phyloP scores from a whole-genome alignment of 2,113 vertebrate genomes.

The Rhinolophus ferrumequinum region DNA sequence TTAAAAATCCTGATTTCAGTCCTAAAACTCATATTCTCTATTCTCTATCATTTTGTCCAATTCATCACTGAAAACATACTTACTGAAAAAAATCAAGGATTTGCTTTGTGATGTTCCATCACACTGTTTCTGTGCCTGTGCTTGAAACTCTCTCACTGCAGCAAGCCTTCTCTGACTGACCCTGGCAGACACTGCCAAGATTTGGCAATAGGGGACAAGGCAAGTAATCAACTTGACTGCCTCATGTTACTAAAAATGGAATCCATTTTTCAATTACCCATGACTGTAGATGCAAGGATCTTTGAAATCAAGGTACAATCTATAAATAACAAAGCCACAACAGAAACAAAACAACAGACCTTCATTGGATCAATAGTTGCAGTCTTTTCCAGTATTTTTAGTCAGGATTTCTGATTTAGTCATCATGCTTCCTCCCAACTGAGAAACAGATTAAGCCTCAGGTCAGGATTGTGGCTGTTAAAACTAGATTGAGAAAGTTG shows the following conservation, averaged over 20 bases:
- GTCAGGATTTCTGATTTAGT: not conserved
- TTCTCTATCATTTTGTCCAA: not conserved
- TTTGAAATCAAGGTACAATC: slow-evolving; percentile 53
- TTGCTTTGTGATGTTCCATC: not conserved
- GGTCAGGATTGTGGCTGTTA: not conserved
- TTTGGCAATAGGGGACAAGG: not conserved
- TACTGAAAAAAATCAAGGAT: not conserved
- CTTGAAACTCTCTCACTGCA: not conserved
- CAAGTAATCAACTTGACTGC: slow-evolving; percentile 35
- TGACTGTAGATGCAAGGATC: slow-evolving; percentile 34
- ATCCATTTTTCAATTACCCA: slow-evolving; percentile 64
- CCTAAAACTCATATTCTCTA: not conserved
- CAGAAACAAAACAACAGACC: not conserved
- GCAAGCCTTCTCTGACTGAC: slow-evolving; percentile 30
- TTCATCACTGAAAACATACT: not conserved
- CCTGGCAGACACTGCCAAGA: not conserved
- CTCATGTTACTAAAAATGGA: slow-evolving; percentile 51
- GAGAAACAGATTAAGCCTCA: not conserved
- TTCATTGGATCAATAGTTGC: not conserved
- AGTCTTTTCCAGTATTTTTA: not conserved
- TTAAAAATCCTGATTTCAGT: not conserved
- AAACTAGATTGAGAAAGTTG: not conserved
- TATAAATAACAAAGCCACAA: slow-evolving; percentile 43
- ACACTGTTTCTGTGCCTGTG: not conserved
- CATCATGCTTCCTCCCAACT: not conserved